Evolutionary conservation across 2,888 invertebrate genomes (phyloP).

Genomic region (Drosophila vallismaia): DNA sequence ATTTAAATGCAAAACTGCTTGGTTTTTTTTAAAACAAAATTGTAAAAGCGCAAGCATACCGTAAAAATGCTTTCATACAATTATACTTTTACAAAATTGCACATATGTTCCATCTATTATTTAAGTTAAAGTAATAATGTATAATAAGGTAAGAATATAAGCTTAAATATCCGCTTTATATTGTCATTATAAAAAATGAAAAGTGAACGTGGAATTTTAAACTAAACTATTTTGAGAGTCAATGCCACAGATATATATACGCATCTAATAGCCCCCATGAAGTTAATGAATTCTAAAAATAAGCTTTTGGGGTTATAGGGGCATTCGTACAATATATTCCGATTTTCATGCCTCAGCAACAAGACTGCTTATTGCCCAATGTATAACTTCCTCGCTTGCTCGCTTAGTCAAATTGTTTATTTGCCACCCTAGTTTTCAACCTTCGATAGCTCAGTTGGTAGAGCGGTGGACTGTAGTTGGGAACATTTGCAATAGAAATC

Average conservation of each 20-base stretch:
- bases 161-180: no score
- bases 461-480: conserved; percentile 44
- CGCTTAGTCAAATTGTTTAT: neutral
- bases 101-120: no score
- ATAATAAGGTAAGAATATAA: no score
- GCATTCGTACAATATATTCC: neutral
- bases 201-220: neutral
- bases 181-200: no score
- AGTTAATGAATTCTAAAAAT: conserved; percentile 1
- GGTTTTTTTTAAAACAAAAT: no score
- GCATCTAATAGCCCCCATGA: neutral
- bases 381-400: neutral
- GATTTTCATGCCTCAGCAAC: neutral
- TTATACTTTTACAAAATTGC: no score
- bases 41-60: no score
- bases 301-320: neutral
- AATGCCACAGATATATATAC: neutral
- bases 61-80: no score
- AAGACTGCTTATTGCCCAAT: neutral
- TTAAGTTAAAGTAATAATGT: no score
- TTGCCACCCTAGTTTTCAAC: neutral
- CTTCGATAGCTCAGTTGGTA: conserved; percentile 43
- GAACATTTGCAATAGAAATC: conserved; percentile 10
- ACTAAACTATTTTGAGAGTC: neutral
- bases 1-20: no score